Evolutionary conservation across 2,797 vertebrate species (phyloP), one percentile per base, ranked within the genome.

Genomic region (Pangasius macronema): DNA sequence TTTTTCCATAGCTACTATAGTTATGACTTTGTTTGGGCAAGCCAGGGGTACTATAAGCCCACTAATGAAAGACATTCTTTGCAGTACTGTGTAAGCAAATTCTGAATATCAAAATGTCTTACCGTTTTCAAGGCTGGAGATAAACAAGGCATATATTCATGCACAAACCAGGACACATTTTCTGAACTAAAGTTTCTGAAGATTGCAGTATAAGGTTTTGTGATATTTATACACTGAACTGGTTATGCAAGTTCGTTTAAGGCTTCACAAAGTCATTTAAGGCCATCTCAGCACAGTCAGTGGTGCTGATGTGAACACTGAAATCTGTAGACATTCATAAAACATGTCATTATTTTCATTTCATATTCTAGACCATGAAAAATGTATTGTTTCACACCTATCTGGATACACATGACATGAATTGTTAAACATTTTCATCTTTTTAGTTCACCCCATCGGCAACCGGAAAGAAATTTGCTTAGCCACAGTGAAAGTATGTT

Each of bases 111-210:
- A 67, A 18, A 80, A 80, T 16, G 20, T 27, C 73, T 51, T 86
- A 65, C 53, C 36, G 24, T 73, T 86, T 33, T 46, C 27, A 77
- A 10, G 33, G 27, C 61, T 67, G 61, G 5, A 46, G 73, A 70
- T 87, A 87, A 79, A 79, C 8, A 18, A 73, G 36, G 8, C 79
- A 36, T 75, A 77, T 87, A 68, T 83, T 77, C 16, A 75, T 75
- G 46, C 22, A 16, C 30, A 63, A 70, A 70, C 67, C 55, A 55
- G 33, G 30, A 63, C 49, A 67, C 49, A 67, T 83, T 83, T 83
- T 87, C 57, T 18, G 16, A 27, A 53, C 24, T 20, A 55, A 82
- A 51, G 57, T 73, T n/a, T 61, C 70, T 24, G 2, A 77, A 75
- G n/a, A 11, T 49, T 68, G 33, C 27, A 6, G 30, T 75, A 53